These are phyloP conservation scores for Acanthacorydalis orientalis DNA, from an alignment of 2,888 invertebrate species.

Conservation along the genomic window DNA sequence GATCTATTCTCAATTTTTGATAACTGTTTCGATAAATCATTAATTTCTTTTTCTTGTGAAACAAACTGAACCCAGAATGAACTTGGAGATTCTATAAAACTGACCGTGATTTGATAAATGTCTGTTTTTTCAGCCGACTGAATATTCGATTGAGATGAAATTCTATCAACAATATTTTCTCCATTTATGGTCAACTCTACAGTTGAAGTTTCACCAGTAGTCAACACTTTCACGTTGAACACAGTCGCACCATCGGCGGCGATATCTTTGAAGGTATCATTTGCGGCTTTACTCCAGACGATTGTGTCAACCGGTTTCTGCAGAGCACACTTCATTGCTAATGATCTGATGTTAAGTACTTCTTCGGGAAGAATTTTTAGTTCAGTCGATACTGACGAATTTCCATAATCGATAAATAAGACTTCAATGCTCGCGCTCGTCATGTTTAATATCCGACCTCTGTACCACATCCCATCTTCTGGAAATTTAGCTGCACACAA, in stretches of 20 bases:
- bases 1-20: conserved; percentile 36
- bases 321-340: conserved; percentile 46
- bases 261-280: conserved; percentile 45
- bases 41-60: conserved; percentile 31
- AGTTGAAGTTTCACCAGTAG: conserved; percentile 44
- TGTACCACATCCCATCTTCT: conserved; percentile 49
- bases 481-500: conserved; percentile 48
- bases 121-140: no score
- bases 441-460: conserved; percentile 42
- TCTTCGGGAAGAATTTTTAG: conserved; percentile 43
- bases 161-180: conserved; percentile 41
- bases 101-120: no score
- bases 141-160: conserved; percentile 18
- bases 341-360: conserved; percentile 33
- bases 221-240: conserved; percentile 48
- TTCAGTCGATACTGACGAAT: conserved; percentile 41
- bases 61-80: conserved; percentile 24
- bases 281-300: conserved; percentile 48
- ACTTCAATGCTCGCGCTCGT: conserved; percentile 38
- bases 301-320: conserved; percentile 28
- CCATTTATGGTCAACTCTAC: conserved; percentile 44
- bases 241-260: conserved; percentile 51
- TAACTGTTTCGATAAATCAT: conserved; percentile 39
- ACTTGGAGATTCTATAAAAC: background rate
- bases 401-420: conserved; percentile 53